Evolutionary conservation across 2,888 invertebrate species (phyloP), one percentile per base, ranked within the genome.

Genomic region (Drosophila kambysellisi): DNA sequence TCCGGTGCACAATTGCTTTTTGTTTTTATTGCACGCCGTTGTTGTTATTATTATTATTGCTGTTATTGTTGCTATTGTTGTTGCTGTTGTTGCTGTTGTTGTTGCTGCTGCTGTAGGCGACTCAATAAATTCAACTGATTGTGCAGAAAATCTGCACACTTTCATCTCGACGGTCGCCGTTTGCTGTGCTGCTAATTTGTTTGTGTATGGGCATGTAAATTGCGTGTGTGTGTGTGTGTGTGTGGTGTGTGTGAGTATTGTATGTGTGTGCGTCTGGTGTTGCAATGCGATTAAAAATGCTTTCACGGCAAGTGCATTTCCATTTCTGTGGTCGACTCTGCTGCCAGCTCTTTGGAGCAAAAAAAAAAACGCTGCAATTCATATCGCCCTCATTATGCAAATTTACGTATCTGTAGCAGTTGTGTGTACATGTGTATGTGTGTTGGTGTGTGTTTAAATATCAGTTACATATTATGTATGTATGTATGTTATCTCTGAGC

Each of bases 251-350:
- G 39, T 54, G 33, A 37, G 6, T n/a, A 15, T 58, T 43, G n/a
- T 29, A n/a, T 17, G 29, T 29, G 33, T 54, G 43, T 54, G 30
- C 50, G 37, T 48, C 6, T 68, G 65, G 46, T 56, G 56, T 70
- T 73, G 75, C 75, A 83, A 89, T 90, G 63, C 87, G 89, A 88
- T 88, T 90, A 90, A 88, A 90, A 88, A 90, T 88, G 88, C 90
- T 88, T 88, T 88, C 87, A 88, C 90, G 89, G 80, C 85, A 84
- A 88, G 81, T 88, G 90, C 87, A 90, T 86, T 83, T 87, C 83
- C 90, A 88, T 81, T 89, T 82, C 76, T 90, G 88, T 79, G 90
- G 88, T 90, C 70, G 72, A 57, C 50, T 37, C 9, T 54, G 63
- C 67, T 59, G 17, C 48, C 63, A 37, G 37, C 69, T 54, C 46